Conservation (phyloP, 2,888 invertebrate genomes). For the Baronia brevicornis region DNA sequence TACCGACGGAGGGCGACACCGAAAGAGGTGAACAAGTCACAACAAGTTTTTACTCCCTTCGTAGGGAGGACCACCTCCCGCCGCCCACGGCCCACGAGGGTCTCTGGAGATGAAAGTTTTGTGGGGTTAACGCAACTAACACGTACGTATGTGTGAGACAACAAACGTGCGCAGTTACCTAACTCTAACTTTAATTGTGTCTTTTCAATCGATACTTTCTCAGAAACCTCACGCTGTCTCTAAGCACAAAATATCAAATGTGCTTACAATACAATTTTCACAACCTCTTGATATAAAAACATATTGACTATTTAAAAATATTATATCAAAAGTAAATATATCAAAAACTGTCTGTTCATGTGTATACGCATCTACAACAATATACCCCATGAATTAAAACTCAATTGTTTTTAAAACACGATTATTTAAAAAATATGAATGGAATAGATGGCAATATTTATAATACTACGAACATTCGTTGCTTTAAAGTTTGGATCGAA, state of each 20-base stretch:
- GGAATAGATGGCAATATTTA: no score
- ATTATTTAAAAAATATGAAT: no score
- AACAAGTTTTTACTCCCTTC: constrained; percentile 73
- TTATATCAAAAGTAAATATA: no score
- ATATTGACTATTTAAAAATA: no score
- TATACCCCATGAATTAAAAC: no score
- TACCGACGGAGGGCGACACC: constrained; percentile 64
- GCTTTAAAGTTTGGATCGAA: no score
- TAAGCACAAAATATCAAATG: constrained; percentile 19
- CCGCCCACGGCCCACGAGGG: constrained; percentile 38
- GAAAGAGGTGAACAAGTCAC: constrained; percentile 75
- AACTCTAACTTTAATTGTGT: constrained; percentile 75
- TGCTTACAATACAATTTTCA: no score
- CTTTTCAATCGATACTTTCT: constrained; percentile 71
- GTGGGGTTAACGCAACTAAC: constrained; percentile 68
- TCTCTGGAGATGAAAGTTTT: constrained; percentile 72
- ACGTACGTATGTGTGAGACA: constrained; percentile 60
- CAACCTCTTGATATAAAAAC: no score
- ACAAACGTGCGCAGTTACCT: constrained; percentile 67
- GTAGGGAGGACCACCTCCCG: constrained; percentile 45
- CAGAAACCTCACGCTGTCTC: constrained; percentile 31
- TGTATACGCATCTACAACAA: no score
- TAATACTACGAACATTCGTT: no score
- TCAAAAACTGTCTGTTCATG: no score
- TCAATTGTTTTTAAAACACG: no score